Evolutionary conservation across 2,797 vertebrate species (phyloP), one percentile per base, ranked within the genome.

Genomic region (Hephaestus fuliginosus): DNA sequence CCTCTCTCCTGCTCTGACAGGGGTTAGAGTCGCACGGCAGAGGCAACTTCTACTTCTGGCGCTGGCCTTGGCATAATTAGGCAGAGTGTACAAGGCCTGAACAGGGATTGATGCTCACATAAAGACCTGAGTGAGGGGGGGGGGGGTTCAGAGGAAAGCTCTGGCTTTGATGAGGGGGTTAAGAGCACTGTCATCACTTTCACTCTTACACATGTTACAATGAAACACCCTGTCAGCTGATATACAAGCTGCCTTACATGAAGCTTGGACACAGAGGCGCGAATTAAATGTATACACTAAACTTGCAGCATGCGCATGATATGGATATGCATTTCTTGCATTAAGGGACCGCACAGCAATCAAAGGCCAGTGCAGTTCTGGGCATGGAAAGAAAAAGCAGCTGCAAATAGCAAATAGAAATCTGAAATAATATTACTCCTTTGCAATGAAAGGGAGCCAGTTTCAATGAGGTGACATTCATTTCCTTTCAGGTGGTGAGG

Each of bases 31-130:
- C 30, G 0, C 72, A 75, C 66, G 61, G 62, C 1, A 58, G 78
- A 86, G 76, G 75, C 68, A 89, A 61, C 76, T 63, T 86, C 80
- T 82, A 22, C 83, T 69, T 75, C 85, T 86, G 89, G 57, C 71
- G 82, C 83, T 82, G 85, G 80, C 82, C 80, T 84, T 11, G 74
- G 65, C 58, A 86, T 93, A 94, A 95, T 94, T 93, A 94, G 86
- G 85, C 71, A 22, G 63, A 74, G 77, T 88, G 82, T 81, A 80
- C 73, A 65, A 74, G 82, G 82, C 82, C 82, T 87, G 88, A 85
- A 81, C 60, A 58, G 73, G 86, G 86, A 85, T 63, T 87, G 86
- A 93, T 86, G 88, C 84, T 82, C 82, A 77, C 81, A 86, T 89
- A 63, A 86, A 85, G 86, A 76, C 58, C 77, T 60, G 72, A 63